Evolutionary conservation across 2,797 vertebrate genomes (phyloP), one percentile per base, ranked within the genome.

Genomic region (Ceyx erithaca): DNA sequence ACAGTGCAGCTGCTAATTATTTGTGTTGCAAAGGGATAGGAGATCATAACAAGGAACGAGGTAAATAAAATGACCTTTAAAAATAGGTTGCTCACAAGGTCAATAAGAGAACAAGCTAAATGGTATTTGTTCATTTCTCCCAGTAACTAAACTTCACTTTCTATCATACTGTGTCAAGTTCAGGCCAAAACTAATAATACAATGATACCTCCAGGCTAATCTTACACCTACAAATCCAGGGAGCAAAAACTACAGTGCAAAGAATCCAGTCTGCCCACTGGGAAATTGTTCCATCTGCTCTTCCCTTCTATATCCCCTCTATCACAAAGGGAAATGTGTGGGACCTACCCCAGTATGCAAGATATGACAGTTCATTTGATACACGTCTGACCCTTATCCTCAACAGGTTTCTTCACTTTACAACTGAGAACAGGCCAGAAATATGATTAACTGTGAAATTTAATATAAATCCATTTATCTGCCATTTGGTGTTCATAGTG

Each of bases 391-490:
- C 55, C 49, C 25, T 33, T 43, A 70, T 40, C 26, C 45, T 59
- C 45, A 62, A 57, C 48, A 67, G 31, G n/a, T 61, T 58, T 43
- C 58, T 28, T 63, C 46, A 78, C 73, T 92, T 90, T 49, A 41
- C 16, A 58, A 4, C 30, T 23, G 68, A 95, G 81, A 28, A 76
- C 25, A 49, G 51, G 67, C 31, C 79, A 41, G 64, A 67, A 76
- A 40, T 25, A 70, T 19, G 63, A 94, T 94, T 96, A 94, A 88
- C 80, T 66, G 69, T 41, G 66, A 78, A 86, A 94, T 87, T 52
- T 76, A 72, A 88, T 82, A 30, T 10, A 22, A 62, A 78, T 58
- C 92, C 88, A 69, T 92, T 93, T 80, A 78, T 76, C 75, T 90
- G 89, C 82, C 70, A 61, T 66, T 92, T 90, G 46, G 43, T 90